A percentile compares a stretch with the other conserved stretches of the same genome.
Conservation (phyloP, 2,888 invertebrate species). For the Ophion ellenae region DNA sequence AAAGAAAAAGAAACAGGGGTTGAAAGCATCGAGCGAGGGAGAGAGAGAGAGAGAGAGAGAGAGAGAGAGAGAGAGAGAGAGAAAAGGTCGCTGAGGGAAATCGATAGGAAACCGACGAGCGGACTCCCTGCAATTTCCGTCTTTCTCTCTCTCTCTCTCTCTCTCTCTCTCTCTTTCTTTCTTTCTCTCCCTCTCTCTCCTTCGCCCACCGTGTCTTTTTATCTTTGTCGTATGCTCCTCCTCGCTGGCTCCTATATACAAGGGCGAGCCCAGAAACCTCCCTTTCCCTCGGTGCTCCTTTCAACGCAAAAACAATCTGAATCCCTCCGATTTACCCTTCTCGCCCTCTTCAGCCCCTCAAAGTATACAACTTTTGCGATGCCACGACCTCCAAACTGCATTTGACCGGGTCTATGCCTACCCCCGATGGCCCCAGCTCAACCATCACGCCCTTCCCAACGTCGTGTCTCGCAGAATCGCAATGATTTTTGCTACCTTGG, state of each 20-base stretch:
- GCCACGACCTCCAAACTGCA: slow-evolving; percentile 25
- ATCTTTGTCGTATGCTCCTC: slow-evolving; percentile 20
- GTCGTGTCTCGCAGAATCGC: slow-evolving; percentile 22
- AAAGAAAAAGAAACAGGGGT: slow-evolving; percentile 29
- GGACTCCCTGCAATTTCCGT: slow-evolving; percentile 58
- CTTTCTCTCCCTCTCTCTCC: slow-evolving; percentile 13
- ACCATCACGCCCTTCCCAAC: neutral
- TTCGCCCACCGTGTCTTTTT: slow-evolving; percentile 5
- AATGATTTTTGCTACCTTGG: slow-evolving; percentile 20
- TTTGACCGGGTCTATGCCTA: slow-evolving; percentile 18
- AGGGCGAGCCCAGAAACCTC: slow-evolving; percentile 38
- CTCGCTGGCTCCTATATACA: slow-evolving; percentile 1
- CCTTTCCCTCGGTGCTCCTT: slow-evolving; percentile 42
- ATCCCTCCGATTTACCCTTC: slow-evolving; percentile 25
- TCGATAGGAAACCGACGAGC: slow-evolving; percentile 65
- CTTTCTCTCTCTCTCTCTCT: slow-evolving; percentile 39
- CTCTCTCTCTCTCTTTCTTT: neutral
- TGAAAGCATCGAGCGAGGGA: slow-evolving; percentile 43
- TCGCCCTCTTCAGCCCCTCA: slow-evolving; percentile 5
- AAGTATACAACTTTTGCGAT: slow-evolving; percentile 39
- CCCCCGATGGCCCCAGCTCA: neutral
- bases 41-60: slow-evolving; percentile 39
- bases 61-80: slow-evolving; percentile 26
- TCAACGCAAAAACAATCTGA: slow-evolving; percentile 61
- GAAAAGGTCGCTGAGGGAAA: slow-evolving; percentile 63